A percentile compares a stretch with the other conserved stretches of the same genome.
Conservation (phyloP, 2,797 vertebrate genomes). For the Iguana delicatissima region DNA sequence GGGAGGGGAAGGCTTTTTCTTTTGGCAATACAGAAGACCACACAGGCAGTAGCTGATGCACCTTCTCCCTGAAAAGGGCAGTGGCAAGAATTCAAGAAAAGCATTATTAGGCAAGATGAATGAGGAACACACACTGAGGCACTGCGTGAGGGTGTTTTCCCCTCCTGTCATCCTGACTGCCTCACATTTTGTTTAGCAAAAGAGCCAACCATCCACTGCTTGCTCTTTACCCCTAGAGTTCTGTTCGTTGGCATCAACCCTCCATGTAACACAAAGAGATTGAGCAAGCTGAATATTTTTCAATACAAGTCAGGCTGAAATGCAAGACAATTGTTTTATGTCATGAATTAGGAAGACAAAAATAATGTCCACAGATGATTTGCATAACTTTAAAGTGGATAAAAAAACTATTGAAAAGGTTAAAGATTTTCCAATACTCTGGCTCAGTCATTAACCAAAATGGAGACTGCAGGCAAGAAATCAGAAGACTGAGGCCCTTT, state of each 20-base stretch:
- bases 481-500: too few species aligned
- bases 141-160: neutral
- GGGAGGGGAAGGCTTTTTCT: neutral
- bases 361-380: too few species aligned
- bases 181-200: neutral
- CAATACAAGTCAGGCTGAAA: neutral
- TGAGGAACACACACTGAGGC: neutral
- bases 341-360: too few species aligned
- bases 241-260: slow-evolving; percentile 25
- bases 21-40: slow-evolving; percentile 4
- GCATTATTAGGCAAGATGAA: neutral
- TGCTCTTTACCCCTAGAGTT: neutral
- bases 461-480: too few species aligned
- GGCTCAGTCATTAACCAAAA: too few species aligned
- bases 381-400: too few species aligned
- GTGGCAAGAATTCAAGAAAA: slow-evolving; percentile 9
- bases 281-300: neutral
- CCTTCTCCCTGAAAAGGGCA: neutral
- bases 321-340: neutral
- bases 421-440: too few species aligned
- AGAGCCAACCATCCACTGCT: neutral
- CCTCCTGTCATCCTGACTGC: neutral
- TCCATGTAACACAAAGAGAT: neutral
- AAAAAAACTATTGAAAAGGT: too few species aligned
- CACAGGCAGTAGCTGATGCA: neutral